phyloP scores from a whole-genome alignment of 1,140 invertebrate species.

The Macrocentrus cingulum region DNA sequence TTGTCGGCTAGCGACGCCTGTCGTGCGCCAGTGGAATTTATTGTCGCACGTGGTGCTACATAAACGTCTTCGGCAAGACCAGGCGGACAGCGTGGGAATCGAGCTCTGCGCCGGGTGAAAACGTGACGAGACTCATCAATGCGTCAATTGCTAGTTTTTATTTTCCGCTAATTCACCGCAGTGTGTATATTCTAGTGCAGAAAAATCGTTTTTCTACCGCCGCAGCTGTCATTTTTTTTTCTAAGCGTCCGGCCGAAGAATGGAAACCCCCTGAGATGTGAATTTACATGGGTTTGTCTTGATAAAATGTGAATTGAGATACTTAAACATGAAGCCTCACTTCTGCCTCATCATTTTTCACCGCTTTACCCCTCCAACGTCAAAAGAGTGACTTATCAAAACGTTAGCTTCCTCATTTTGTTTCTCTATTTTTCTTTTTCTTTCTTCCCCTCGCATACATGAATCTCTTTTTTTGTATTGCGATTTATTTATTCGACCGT shows the following conservation, averaged over 20 bases:
- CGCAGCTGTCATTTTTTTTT: no score
- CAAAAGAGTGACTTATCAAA: slow-evolving; percentile 1
- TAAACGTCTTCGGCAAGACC: not conserved
- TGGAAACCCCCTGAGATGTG: no score
- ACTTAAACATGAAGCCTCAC: not conserved
- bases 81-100: slow-evolving; percentile 1
- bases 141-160: not conserved
- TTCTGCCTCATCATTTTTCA: not conserved
- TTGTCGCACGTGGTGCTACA: slow-evolving; percentile 1
- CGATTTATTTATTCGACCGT: no score
- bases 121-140: not conserved
- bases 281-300: no score
- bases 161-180: no score
- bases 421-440: no score
- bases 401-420: not conserved
- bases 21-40: not conserved
- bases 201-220: no score
- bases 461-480: no score
- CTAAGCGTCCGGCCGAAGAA: no score
- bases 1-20: no score
- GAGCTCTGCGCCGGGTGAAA: not conserved
- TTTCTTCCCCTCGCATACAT: no score
- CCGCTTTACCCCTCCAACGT: not conserved
- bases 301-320: not conserved
- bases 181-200: no score